A percentile compares a stretch with the other conserved stretches of the same genome.
Conservation (phyloP, 2,888 invertebrate genomes). For the Malthinus flaveolus region DNA sequence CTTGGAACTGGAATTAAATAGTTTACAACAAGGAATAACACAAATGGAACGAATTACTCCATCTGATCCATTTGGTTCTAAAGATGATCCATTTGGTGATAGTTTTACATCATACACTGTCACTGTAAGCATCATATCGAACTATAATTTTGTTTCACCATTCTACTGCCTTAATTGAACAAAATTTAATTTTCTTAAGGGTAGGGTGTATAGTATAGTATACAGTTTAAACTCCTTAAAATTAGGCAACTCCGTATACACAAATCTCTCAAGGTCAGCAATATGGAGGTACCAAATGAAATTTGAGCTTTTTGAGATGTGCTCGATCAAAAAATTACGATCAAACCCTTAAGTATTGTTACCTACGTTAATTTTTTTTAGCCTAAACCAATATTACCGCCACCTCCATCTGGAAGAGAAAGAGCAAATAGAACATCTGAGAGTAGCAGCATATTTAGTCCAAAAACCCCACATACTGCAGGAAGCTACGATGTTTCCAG, state of each 20-base stretch:
- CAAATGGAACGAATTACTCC: conserved; percentile 87
- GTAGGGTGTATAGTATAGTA: no score
- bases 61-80: conserved; percentile 64
- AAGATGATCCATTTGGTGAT: conserved; percentile 74
- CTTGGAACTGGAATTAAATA: conserved; percentile 83
- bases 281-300: no score
- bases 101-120: conserved; percentile 68
- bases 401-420: conserved; percentile 47
- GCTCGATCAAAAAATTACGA: background rate
- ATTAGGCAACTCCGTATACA: no score
- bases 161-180: background rate
- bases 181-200: no score
- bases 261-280: no score
- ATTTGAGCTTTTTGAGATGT: no score
- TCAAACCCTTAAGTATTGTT: no score
- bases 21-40: conserved; percentile 82
- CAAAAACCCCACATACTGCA: conserved; percentile 50
- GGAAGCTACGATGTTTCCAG: conserved; percentile 36
- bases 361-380: conserved; percentile 17
- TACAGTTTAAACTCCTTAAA: background rate
- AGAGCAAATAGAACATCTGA: conserved; percentile 44
- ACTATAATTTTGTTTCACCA: conserved; percentile 38
- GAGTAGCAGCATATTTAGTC: conserved; percentile 50
- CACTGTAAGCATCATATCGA: conserved; percentile 43
- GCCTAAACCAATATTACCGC: conserved; percentile 45